These are phyloP conservation scores for Prietella phreatophila DNA, from an alignment of 2,113 vertebrate genomes.

Conservation along the genomic window DNA sequence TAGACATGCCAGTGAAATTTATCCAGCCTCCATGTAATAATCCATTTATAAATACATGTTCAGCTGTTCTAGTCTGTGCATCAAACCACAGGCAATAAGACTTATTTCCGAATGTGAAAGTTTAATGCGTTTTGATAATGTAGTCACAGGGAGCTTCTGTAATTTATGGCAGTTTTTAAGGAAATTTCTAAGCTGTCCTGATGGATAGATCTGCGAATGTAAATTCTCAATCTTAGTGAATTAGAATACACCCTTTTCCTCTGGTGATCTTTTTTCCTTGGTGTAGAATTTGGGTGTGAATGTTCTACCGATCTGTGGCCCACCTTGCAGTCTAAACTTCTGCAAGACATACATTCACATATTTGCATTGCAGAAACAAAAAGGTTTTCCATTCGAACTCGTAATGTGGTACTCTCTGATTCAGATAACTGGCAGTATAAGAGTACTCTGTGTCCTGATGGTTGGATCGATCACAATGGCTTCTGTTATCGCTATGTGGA, in stretches of 20 bases:
- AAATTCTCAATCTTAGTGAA: neutral
- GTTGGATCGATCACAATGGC: slow-evolving; percentile 82
- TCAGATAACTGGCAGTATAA: slow-evolving; percentile 85
- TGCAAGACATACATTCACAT: slow-evolving; percentile 17
- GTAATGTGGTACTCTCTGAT: slow-evolving; percentile 1
- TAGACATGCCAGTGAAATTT: neutral
- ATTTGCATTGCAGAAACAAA: slow-evolving; percentile 6
- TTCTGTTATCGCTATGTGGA: slow-evolving; percentile 81
- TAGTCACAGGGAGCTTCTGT: neutral
- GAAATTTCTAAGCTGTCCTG: neutral
- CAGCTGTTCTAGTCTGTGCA: too few species aligned
- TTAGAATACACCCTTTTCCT: neutral
- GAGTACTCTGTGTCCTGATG: slow-evolving; percentile 75
- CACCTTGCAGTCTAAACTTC: slow-evolving; percentile 55
- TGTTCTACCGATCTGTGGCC: slow-evolving; percentile 55
- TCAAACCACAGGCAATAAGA: too few species aligned
- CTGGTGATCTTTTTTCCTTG: neutral
- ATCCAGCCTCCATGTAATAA: neutral
- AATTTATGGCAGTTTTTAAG: neutral
- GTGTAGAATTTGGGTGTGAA: slow-evolving; percentile 22
- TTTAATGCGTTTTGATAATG: neutral
- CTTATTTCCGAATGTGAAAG: neutral
- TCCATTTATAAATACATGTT: too few species aligned
- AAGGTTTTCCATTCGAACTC: neutral
- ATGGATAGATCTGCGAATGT: neutral